Base-by-base conservation (phyloP, 2,888 invertebrate genomes). In the Marasmarcha lunaedactyla region DNA sequence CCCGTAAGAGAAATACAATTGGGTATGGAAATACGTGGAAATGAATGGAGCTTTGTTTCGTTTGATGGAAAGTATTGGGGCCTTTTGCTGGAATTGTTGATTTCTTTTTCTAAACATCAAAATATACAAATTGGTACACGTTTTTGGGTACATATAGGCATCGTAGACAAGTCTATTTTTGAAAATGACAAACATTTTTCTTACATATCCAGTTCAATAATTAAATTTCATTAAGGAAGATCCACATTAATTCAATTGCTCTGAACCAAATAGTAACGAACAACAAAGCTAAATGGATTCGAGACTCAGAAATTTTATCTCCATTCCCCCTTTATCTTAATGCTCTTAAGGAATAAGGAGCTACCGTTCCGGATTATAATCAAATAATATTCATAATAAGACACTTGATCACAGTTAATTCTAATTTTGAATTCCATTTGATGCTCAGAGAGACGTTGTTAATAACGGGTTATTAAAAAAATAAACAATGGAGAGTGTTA, bases 371-470 rank as follows among this genome's bases (percentile, higher is more conserved):
- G 38, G 33, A 40, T 37, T 40, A 37, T 40, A 37, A 36, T 37
- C 30, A 33, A 36, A 40, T 35, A 30, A 30, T 30, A 30, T 30
- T 30, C 11, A 30, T 30, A 30, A 30, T 30, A 30, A 30, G 30
- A 30, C 30, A 30, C n/a, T 30, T 30, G 30, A 30, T 30, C 11
- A 20, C 20, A 20, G 20, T 11, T 30, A 30, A 30, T 9, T 30
- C 30, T 47, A 49, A 54, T 52, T n/a, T 53, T 46, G 38, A 47
- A 52, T 52, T 54, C 58, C 57, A 54, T 57, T 58, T 30, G 6
- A 30, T 57, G 56, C 42, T 42, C 45, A 43, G 35, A 41, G 43
- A 14, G 10, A 15, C 14, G 15, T 14, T 9, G 12, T 37, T 40
- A 37, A 20, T 27, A 11, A 27, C 36, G 15, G 35, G 14, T 15